Evolutionary conservation across 2,113 vertebrate species (phyloP), one percentile per base, ranked within the genome.

Genomic region (Calonectris borealis): DNA sequence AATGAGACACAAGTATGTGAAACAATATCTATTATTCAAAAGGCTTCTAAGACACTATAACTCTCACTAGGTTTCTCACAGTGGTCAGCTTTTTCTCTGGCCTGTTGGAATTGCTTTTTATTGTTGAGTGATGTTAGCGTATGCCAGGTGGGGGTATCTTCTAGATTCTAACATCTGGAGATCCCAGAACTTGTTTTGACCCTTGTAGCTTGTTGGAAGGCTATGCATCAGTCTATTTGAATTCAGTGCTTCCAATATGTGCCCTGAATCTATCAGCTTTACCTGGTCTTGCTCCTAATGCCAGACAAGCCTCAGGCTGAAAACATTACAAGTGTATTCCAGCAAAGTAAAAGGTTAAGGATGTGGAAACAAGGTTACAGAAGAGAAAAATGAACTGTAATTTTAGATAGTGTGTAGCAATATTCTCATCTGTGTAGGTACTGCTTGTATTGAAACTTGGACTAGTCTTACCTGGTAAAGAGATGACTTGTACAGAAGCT

Each of bases 301-400:
- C 58, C 49, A 64, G n/a, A 29, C 24, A 26, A 55, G 18, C 60
- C n/a, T 64, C 48, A 34, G 83, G 49, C 40, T 70, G 44, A 31
- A 60, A 83, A 51, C 25, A 16, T 27, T 31, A 9, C 14, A 26
- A n/a, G 44, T 0, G 0, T 46, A 29, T 55, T 88, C 17, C 55
- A 61, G 72, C 29, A 11, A 87, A 83, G 11, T 26, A 17, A 40
- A 60, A 86, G 11, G 16, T 69, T 29, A 78, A 82, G 46, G 19
- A 19, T 32, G 42, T 70, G n/a, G 29, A 61, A 79, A 69, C 8
- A 48, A 12, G 4, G 14, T 34, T 69, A 29, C 32, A 71, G 46
- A 69, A 36, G 32, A 82, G 38, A 52, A 83, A 61, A 85, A n/a
- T 5, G 0, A 61, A 10, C 6, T 5, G 8, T 57, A 14, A 8